phyloP scores from a whole-genome alignment of 2,113 vertebrate species.

The Clarias gariepinus region DNA sequence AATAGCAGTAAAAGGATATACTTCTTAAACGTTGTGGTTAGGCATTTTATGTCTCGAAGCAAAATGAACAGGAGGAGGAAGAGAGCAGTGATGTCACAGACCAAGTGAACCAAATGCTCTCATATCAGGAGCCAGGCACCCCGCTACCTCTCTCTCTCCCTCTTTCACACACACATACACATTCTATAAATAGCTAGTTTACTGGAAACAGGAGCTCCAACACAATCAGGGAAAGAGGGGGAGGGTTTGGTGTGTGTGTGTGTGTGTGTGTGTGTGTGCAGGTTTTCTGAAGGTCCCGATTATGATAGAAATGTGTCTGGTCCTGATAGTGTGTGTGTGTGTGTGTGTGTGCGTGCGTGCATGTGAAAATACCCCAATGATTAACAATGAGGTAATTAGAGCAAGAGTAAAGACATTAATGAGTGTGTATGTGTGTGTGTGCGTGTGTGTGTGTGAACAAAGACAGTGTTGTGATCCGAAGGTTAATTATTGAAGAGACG shows the following conservation, averaged over 20 bases:
- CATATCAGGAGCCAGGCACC: not conserved
- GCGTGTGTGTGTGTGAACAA: not conserved
- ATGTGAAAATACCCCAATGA: slow-evolving; percentile 1
- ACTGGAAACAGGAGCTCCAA: slow-evolving; percentile 66
- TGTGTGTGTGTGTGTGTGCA: slow-evolving; percentile 13
- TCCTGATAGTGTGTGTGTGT: not conserved
- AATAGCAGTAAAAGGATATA: not conserved
- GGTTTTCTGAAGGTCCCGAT: not conserved
- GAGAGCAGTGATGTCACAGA: not conserved
- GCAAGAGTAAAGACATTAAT: not conserved
- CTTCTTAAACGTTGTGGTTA: not conserved
- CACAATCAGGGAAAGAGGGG: slow-evolving; percentile 38
- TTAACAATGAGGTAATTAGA: slow-evolving; percentile 18
- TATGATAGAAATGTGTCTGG: not conserved
- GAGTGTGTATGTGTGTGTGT: slow-evolving; percentile 26
- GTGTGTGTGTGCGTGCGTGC: not conserved
- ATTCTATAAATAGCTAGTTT: slow-evolving; percentile 68
- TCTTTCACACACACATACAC: slow-evolving; percentile 16
- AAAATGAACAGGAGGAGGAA: slow-evolving; percentile 15
- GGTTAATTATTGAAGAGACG: slow-evolving; percentile 33
- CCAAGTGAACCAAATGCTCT: not conserved
- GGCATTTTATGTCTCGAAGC: not conserved
- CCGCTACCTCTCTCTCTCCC: not conserved
- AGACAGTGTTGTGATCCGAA: not conserved
- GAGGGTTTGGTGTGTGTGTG: not conserved